phyloP scores from a whole-genome alignment of 2,888 invertebrate genomes.

The Drosophila tanythrix region DNA sequence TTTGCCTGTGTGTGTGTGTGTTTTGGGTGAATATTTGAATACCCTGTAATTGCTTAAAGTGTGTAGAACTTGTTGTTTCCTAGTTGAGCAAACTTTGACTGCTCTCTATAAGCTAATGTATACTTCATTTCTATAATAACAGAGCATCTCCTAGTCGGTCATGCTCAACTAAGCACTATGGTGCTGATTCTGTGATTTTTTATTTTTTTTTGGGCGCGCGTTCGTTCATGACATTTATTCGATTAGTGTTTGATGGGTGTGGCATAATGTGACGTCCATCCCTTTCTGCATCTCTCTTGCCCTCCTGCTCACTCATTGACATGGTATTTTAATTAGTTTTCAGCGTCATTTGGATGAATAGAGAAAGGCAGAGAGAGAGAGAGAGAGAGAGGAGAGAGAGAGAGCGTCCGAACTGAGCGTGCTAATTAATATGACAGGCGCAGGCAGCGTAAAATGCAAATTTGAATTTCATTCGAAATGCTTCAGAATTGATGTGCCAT shows the following conservation, averaged over 20 bases:
- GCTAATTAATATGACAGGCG: conserved; percentile 77
- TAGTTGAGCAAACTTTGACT: not conserved
- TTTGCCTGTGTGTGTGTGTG: not conserved
- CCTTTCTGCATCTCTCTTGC: conserved; percentile 9
- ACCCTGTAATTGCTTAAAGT: not conserved
- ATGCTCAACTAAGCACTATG: not conserved
- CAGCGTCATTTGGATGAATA: conserved; percentile 35
- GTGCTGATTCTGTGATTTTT: conserved; percentile 15
- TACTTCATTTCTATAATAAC: not conserved
- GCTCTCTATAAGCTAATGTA: not conserved
- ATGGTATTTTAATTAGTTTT: conserved; percentile 78
- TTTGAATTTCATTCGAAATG: conserved; percentile 41
- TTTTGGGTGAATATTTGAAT: not conserved
- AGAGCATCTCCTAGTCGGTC: not conserved
- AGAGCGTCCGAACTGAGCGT: conserved; percentile 23
- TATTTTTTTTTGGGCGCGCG: conserved; percentile 29
- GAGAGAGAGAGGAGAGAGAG: not conserved
- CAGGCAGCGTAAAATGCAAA: conserved; percentile 54
- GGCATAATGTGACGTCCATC: conserved; percentile 3
- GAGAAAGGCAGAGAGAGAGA: not conserved
- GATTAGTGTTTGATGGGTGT: conserved; percentile 55
- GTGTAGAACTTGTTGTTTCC: not conserved
- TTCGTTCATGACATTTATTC: conserved; percentile 74
- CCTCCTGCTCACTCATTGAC: conserved; percentile 33
- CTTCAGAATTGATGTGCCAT: conserved; percentile 1